Conservation (phyloP, 2,888 invertebrate genomes). For the Sphecodes monilicornis region DNA sequence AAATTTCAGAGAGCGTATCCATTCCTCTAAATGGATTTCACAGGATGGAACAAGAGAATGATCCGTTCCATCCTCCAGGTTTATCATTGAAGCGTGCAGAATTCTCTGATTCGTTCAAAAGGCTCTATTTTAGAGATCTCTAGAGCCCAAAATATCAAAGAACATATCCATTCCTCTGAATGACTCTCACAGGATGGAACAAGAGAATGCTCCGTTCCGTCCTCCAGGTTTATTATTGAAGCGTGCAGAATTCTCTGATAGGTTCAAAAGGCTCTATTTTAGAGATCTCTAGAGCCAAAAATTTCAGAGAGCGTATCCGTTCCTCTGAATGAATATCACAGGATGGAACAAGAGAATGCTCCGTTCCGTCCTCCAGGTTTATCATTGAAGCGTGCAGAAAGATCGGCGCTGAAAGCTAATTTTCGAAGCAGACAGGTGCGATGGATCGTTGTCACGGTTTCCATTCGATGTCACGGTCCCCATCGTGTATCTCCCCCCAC, state of each 20-base stretch:
- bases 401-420: conserved; percentile 21
- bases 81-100: too few species aligned
- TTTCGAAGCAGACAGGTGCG: conserved; percentile 33
- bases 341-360: neutral
- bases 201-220: neutral
- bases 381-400: conserved; percentile 1
- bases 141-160: neutral
- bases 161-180: neutral
- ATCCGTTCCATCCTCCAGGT: too few species aligned
- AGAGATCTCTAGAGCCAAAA: neutral
- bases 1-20: too few species aligned
- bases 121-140: neutral
- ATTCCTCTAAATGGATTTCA: too few species aligned
- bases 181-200: neutral
- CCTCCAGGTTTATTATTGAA: neutral
- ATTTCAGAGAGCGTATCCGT: neutral
- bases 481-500: neutral
- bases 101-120: too few species aligned
- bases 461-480: conserved; percentile 12
- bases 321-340: neutral
- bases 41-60: too few species aligned
- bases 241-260: neutral
- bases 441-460: conserved; percentile 30
- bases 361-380: neutral
- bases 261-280: too few species aligned